These are phyloP conservation scores for Battus philenor DNA, from an alignment of 1,140 invertebrate species.

Conservation along the genomic window DNA sequence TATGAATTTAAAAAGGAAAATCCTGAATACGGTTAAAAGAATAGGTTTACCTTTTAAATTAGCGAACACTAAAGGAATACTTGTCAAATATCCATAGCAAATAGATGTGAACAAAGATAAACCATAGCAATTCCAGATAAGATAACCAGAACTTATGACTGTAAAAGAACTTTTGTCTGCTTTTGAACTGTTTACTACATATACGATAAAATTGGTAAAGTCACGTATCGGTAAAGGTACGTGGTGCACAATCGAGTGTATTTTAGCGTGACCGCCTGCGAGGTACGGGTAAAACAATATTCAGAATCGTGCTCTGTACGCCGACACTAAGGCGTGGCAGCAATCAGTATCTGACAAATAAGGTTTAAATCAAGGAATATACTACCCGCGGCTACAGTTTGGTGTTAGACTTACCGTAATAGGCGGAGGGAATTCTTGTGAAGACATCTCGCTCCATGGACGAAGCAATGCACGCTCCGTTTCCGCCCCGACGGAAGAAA, in stretches of 20 bases:
- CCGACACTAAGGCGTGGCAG: conserved; percentile 30
- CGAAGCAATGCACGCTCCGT: conserved; percentile 63
- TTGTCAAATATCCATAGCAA: conserved; percentile 31
- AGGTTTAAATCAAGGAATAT: conserved; percentile 39
- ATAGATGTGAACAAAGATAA: conserved; percentile 35
- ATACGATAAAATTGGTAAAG: neutral
- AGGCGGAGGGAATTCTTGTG: conserved; percentile 37
- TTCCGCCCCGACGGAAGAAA: conserved; percentile 56
- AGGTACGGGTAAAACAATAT: conserved; percentile 36
- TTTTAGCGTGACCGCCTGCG: conserved; percentile 39
- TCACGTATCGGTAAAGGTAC: neutral
- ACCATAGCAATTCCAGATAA: too few species aligned
- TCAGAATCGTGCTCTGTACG: conserved; percentile 38
- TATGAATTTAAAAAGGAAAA: too few species aligned
- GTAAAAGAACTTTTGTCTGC: neutral
- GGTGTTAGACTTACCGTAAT: conserved; percentile 44
- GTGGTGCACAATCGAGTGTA: conserved; percentile 25
- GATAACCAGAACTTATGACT: conserved; percentile 24
- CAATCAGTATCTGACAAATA: conserved; percentile 54
- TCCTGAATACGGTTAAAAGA: too few species aligned
- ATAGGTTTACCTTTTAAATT: too few species aligned
- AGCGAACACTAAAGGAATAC: conserved; percentile 35
- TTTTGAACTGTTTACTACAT: neutral
- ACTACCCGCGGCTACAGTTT: conserved; percentile 24
- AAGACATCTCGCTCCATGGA: conserved; percentile 58